Evolutionary conservation across 2,888 invertebrate species (phyloP), one percentile per base, ranked within the genome.

Genomic region (Syrphus vitripennis): DNA sequence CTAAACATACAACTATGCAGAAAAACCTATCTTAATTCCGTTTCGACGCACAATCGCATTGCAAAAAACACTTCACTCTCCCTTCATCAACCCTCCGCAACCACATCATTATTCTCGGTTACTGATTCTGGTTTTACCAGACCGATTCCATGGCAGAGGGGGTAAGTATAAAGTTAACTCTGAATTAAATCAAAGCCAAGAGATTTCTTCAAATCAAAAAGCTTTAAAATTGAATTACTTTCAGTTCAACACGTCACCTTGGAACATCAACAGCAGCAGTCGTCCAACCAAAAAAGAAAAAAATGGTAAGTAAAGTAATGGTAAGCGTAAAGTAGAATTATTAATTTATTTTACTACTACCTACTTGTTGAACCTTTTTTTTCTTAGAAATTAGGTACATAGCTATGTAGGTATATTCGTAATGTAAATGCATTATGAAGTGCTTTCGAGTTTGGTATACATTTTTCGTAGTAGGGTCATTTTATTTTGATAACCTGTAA

Each of bases 251-350:
- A 63, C 84, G 76, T 81, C 67, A 84, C 19, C 29, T 59, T 45
- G 61, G 7, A 69, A 59, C 74, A 57, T 48, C 31, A 40, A 53
- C 61, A 45, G 37, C 45, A 19, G 29, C 61, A 42, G n/a, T 37
- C 6, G 34, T 72, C 67, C 50, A 63, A 29, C 40, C 67, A 2
- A 71, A 76, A 29, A 75, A 70, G 55, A 87, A 63, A 65, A 84
- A 82, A 76, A 88, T 88, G 88, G 88, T 88, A 70, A 88, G 83
- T 31, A 48, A 21, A 21, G 21, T 12, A n/a, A n/a, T n/a, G n/a
- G n/a, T n/a, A n/a, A n/a, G n/a, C n/a, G 29, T 7, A 29, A 26
- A 16, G 24, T 45, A 0, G 14, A 61, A 34, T 50, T 78, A 88
- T 84, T 69, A 87, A 87, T 88, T 87, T 82, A 24, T 79, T 50